Conservation (phyloP, 2,888 invertebrate species). For the Drosophila testacea region DNA sequence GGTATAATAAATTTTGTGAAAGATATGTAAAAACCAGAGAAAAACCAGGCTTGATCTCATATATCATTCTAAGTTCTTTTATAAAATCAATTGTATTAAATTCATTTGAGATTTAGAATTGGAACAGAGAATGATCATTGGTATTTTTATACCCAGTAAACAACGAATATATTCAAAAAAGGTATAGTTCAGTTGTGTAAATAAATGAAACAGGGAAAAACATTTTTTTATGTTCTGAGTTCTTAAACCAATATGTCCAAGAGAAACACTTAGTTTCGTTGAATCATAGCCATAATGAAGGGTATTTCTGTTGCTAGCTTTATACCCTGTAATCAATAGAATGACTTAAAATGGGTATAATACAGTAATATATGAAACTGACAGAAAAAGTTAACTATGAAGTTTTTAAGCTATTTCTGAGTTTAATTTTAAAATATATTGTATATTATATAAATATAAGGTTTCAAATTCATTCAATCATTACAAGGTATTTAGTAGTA, state of each 20-base stretch:
- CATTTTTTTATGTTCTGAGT: too few species aligned
- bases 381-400: too few species aligned
- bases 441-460: background rate
- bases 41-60: too few species aligned
- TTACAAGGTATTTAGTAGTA: slow-evolving; percentile 5
- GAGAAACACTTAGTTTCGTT: too few species aligned
- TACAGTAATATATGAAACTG: background rate
- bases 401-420: background rate
- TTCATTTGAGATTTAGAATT: too few species aligned
- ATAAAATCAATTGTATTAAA: too few species aligned
- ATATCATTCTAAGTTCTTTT: too few species aligned
- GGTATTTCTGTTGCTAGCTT: background rate
- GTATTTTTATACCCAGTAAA: background rate
- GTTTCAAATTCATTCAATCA: background rate
- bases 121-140: background rate
- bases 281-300: too few species aligned
- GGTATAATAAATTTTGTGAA: background rate
- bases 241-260: too few species aligned
- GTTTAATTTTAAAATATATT: background rate
- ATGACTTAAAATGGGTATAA: background rate
- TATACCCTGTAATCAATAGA: background rate
- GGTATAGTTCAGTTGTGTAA: background rate
- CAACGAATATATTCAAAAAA: background rate
- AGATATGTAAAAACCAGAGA: background rate
- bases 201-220: too few species aligned